These are phyloP conservation scores for Polyommatus icarus DNA, from an alignment of 2,888 invertebrate species.

Conservation along the genomic window DNA sequence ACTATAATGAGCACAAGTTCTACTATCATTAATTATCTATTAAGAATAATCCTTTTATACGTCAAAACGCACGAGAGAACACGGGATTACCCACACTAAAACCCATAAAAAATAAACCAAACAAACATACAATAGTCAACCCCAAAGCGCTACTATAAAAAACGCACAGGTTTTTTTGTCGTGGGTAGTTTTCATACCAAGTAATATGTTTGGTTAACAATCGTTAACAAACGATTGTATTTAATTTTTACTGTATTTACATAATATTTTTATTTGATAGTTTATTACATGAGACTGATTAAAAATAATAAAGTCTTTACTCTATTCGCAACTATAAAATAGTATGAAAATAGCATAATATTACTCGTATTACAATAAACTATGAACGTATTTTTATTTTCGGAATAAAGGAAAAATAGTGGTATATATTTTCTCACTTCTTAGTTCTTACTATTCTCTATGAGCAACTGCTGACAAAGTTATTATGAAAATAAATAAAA, in stretches of 20 bases:
- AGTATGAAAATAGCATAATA: no score
- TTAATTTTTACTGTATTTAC: background rate
- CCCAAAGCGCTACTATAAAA: constrained; percentile 51
- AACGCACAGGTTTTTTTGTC: constrained; percentile 44
- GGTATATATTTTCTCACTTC: no score
- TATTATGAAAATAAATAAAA: no score
- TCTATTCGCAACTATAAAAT: no score
- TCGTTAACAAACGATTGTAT: background rate
- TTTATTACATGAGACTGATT: no score
- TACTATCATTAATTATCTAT: constrained; percentile 77
- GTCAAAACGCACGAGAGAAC: constrained; percentile 75
- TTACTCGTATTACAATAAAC: no score
- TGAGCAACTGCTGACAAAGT: no score
- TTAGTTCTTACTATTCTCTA: no score
- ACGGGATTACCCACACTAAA: constrained; percentile 75
- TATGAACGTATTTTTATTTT: no score
- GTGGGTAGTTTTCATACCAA: constrained; percentile 14
- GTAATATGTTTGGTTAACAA: background rate
- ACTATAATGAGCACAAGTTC: constrained; percentile 46
- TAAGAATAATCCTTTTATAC: constrained; percentile 76
- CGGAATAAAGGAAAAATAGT: no score
- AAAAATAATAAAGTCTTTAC: no score
- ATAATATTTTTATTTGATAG: no score
- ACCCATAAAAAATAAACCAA: constrained; percentile 64
- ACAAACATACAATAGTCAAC: constrained; percentile 66